Evolutionary conservation across 2,888 invertebrate genomes (phyloP), one percentile per base, ranked within the genome.

Genomic region (Callinectes sapidus): DNA sequence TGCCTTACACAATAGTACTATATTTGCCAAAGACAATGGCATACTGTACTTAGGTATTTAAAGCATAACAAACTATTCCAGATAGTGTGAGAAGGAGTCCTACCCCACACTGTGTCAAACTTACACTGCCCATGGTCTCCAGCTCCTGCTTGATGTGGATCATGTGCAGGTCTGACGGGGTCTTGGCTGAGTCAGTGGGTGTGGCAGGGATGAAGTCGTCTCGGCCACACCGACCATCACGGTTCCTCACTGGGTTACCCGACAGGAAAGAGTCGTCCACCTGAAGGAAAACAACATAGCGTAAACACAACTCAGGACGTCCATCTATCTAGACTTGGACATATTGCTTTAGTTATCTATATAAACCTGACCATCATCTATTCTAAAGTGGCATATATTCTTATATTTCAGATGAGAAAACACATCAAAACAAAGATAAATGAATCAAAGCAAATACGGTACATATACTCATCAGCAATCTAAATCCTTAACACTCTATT

Each of bases 131-230:
- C 42, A 93, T n/a, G 35, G 86, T 90, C 55, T 93, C 93, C 85
- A 93, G 32, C 66, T 93, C 93, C 66, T 93, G 93, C 71, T 93
- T 93, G n/a, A 93, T 93, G 32, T 93, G 93, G 35, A 93, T 92
- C 61, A 91, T 85, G 54, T 92, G 93, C 39, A 90, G 90, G 81
- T 91, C 93, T 77, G 93, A 91, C 48, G 93, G 91, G 28, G 91
- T 90, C 32, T 89, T 90, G 42, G 90, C 86, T 2, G 93, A 90
- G 81, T 92, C 93, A 35, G 93, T 90, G 87, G 90, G 93, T 18
- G 90, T 90, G 92, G 90, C 86, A 48, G 91, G 90, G 54, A 90
- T 71, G 89, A 87, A 90, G 71, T 93, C 93, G 3, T 93, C 93
- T 66, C 92, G 71, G 77, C 90, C 71, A 92, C 93, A 90, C 89